phyloP scores from a whole-genome alignment of 2,113 vertebrate genomes.

The Etia nguti region DNA sequence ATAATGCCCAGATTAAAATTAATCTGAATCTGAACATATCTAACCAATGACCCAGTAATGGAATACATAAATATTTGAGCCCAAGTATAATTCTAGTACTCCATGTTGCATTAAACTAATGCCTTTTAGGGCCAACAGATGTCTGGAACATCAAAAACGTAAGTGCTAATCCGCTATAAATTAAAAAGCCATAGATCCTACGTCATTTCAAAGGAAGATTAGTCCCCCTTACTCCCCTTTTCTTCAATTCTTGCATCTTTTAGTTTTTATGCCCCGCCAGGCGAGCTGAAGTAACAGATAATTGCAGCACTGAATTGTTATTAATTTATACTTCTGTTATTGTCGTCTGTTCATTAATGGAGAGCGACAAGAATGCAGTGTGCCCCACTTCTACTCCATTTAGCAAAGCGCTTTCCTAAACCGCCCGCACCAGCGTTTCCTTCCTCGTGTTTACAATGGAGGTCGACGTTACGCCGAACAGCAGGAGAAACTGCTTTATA shows the following conservation, averaged over 20 bases:
- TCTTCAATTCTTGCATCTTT: not conserved
- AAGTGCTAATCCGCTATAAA: not conserved
- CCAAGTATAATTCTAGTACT: not conserved
- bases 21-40: not conserved
- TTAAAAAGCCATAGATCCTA: not conserved
- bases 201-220: not conserved
- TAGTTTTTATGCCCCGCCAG: not conserved
- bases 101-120: not conserved
- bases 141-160: not conserved
- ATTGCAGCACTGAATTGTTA: not conserved
- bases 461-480: not conserved
- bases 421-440: not conserved
- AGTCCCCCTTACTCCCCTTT: not conserved
- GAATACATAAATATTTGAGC: not conserved
- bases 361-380: not conserved
- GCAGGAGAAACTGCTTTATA: not conserved
- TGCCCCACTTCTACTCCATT: slow-evolving; percentile 11
- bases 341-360: slow-evolving; percentile 10
- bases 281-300: not conserved
- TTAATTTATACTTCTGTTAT: slow-evolving; percentile 15
- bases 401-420: not conserved
- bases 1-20: not conserved
- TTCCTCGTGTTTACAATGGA: not conserved
- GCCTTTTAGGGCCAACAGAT: not conserved
- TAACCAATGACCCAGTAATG: not conserved